phyloP scores from a whole-genome alignment of 2,888 invertebrate genomes.

The Frankliniella intonsa region DNA sequence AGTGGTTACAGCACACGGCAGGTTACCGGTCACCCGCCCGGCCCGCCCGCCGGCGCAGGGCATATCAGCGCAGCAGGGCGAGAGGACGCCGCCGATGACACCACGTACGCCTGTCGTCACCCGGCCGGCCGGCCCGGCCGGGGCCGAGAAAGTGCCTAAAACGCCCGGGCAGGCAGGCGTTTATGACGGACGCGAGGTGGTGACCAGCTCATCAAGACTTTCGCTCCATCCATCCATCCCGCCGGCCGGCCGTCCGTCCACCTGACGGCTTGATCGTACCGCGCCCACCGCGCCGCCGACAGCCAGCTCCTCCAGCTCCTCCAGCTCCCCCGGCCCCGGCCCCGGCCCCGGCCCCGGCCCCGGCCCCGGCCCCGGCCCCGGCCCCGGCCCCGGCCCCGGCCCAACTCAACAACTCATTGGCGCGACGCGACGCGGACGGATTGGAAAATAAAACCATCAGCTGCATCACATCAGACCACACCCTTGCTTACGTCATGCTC shows the following conservation, averaged over 20 bases:
- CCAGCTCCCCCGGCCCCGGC: background rate
- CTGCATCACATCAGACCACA: background rate
- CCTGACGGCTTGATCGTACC: background rate
- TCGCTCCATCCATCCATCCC: background rate
- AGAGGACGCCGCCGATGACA: too few species aligned
- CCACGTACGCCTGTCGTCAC: too few species aligned
- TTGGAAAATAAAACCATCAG: background rate
- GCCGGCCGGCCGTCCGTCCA: background rate
- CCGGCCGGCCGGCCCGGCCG: too few species aligned
- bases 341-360: too few species aligned
- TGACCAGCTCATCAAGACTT: background rate
- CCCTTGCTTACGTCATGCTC: background rate
- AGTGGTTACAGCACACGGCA: too few species aligned
- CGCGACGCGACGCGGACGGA: background rate
- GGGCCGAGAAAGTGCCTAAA: conserved; percentile 14
- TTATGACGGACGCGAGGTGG: background rate
- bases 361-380: too few species aligned
- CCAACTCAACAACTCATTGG: too few species aligned
- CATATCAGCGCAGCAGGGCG: too few species aligned
- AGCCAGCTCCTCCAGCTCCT: too few species aligned
- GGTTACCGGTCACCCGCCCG: too few species aligned
- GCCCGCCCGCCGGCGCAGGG: too few species aligned
- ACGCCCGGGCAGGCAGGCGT: background rate
- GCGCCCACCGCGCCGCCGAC: background rate
- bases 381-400: too few species aligned